Conservation (phyloP, 2,888 invertebrate genomes). For the Chloroclystis v-ata region DNA sequence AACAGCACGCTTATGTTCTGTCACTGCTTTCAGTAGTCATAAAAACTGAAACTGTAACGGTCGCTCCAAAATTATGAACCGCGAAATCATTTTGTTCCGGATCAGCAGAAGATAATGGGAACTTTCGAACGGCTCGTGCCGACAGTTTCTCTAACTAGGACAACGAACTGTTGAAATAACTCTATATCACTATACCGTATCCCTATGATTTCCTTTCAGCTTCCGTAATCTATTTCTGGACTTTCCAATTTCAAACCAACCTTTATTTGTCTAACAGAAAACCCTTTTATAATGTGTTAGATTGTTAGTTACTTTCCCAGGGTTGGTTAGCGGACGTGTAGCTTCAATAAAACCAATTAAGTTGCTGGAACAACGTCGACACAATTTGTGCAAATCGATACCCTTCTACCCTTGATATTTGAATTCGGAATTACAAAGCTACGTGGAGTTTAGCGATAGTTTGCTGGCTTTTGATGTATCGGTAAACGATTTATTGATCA, state of each 20-base stretch:
- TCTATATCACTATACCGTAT: neutral
- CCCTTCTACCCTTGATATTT: neutral
- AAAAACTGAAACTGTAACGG: slow-evolving; percentile 22
- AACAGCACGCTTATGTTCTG: too few relatives aligned
- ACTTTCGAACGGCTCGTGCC: slow-evolving; percentile 21
- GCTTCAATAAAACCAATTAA: slow-evolving; percentile 4
- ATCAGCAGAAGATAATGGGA: slow-evolving; percentile 10
- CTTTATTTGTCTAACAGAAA: neutral
- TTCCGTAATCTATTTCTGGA: neutral
- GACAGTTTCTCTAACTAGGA: slow-evolving; percentile 1
- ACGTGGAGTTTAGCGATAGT: neutral
- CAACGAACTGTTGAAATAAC: neutral
- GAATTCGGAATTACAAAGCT: neutral
- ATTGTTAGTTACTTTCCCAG: neutral
- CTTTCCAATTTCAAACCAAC: neutral
- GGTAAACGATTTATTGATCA: neutral
- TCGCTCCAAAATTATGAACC: slow-evolving; percentile 20
- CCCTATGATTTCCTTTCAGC: neutral
- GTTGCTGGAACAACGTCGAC: neutral
- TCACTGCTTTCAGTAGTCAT: slow-evolving; percentile 3
- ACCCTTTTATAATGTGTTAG: neutral
- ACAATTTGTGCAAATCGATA: neutral
- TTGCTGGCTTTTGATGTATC: neutral
- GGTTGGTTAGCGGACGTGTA: neutral
- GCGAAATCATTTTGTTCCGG: slow-evolving; percentile 21